Percentiles rank a stretch among this genome's conserved stretches.
Conservation (phyloP, 2,888 invertebrate genomes). For the Stenchaetothrips biformis region DNA sequence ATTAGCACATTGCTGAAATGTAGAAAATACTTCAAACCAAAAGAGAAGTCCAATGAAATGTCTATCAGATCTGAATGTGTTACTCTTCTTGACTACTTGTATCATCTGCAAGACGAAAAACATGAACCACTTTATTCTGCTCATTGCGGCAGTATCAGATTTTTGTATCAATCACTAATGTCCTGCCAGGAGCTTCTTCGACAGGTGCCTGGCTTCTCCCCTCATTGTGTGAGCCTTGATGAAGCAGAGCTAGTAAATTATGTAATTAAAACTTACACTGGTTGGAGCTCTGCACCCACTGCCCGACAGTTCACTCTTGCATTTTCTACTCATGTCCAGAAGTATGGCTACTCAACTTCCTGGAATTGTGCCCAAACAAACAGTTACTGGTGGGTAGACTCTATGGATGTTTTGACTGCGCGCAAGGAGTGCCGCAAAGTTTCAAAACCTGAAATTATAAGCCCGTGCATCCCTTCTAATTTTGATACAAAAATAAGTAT, state of each 20-base stretch:
- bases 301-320: constrained; percentile 1
- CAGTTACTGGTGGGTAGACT: constrained; percentile 1
- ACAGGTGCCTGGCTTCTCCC: neutral
- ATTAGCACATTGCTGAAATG: neutral
- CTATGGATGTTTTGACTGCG: neutral
- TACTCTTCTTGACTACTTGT: neutral
- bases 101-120: neutral
- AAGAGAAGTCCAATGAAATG: neutral
- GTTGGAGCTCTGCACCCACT: neutral
- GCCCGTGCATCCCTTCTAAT: neutral
- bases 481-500: neutral
- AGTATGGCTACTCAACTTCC: neutral
- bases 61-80: neutral
- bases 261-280: neutral
- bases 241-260: neutral
- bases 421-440: neutral
- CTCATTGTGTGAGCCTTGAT: constrained; percentile 5
- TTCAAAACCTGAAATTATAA: neutral
- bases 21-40: neutral
- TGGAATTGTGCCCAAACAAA: neutral
- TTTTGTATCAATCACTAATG: neutral
- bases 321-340: neutral
- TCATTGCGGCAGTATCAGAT: neutral
- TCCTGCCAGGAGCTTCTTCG: neutral
- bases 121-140: neutral